A percentile compares a stretch with the other conserved stretches of the same genome.
phyloP scores from a whole-genome alignment of 2,113 vertebrate genomes.

The Pionites leucogaster region DNA sequence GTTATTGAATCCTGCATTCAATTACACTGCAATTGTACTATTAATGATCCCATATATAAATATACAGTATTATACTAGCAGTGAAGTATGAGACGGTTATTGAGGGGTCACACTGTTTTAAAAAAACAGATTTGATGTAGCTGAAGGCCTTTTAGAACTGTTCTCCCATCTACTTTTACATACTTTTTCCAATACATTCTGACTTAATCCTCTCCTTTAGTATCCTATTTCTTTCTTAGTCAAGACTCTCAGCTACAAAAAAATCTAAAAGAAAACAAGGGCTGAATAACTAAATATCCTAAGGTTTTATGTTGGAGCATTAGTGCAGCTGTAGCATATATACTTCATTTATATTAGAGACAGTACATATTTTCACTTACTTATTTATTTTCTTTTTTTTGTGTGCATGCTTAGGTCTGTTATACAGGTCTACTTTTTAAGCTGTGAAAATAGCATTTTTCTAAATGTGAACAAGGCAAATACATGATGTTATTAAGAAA shows the following conservation, averaged over 20 bases:
- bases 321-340: background rate
- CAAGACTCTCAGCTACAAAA: background rate
- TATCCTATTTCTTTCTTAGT: background rate
- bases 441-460: background rate
- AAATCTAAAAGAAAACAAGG: background rate
- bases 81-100: background rate
- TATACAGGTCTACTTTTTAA: background rate
- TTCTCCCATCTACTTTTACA: background rate
- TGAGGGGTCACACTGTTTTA: background rate
- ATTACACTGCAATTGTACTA: constrained; percentile 18
- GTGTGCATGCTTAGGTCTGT: background rate
- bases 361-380: background rate
- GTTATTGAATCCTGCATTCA: constrained; percentile 42
- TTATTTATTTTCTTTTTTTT: background rate
- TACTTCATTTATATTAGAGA: background rate
- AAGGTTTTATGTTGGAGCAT: background rate
- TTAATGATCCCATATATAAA: constrained; percentile 37
- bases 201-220: background rate
- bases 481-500: background rate
- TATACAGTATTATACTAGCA: background rate
- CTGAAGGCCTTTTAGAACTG: background rate
- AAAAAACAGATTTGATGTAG: background rate
- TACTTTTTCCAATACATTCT: background rate
- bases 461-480: background rate
- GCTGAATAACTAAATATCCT: background rate